A percentile compares a stretch with the other conserved stretches of the same genome.
Evolutionary conservation across 64 coral and sea anemone species (phyloP).

Genomic region (Pachyseris speciosa): DNA sequence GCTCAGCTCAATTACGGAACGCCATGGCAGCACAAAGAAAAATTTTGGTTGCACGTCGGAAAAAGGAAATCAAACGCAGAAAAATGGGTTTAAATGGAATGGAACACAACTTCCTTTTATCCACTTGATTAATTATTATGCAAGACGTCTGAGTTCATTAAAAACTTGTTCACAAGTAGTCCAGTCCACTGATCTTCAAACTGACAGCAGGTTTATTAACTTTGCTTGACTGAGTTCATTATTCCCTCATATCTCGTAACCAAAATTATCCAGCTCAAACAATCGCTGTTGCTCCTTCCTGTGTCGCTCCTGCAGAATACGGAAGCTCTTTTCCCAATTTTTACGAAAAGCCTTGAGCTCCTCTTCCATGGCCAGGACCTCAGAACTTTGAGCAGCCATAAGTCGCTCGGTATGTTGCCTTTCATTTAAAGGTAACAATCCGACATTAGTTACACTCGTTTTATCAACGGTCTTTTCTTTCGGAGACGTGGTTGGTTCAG

Average conservation of each 20-base stretch:
- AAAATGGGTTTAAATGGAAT: too few species aligned
- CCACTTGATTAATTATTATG: too few species aligned
- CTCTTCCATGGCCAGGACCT: slow-evolving; percentile 66
- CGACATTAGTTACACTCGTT: not conserved
- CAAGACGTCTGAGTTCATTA: too few species aligned
- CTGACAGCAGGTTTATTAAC: too few species aligned
- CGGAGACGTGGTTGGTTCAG: not conserved
- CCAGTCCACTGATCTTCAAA: too few species aligned
- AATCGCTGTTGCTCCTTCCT: slow-evolving; percentile 76
- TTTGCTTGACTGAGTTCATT: too few species aligned
- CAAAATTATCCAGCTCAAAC: slow-evolving; percentile 80
- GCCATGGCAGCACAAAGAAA: too few species aligned
- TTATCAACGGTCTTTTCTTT: not conserved
- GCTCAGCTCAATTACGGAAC: too few species aligned
- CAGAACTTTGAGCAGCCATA: slow-evolving; percentile 73
- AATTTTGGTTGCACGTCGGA: too few species aligned
- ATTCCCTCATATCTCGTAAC: slow-evolving; percentile 57
- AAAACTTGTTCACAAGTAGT: too few species aligned
- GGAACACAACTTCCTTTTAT: too few species aligned
- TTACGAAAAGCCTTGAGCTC: slow-evolving; percentile 66
- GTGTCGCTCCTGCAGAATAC: slow-evolving; percentile 72
- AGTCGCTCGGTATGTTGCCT: slow-evolving; percentile 39
- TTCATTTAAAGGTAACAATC: not conserved
- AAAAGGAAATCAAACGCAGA: too few species aligned
- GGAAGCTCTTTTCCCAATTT: slow-evolving; percentile 80